Percentiles rank a stretch among this genome's conserved stretches.
phyloP scores from a whole-genome alignment of 1,140 invertebrate genomes.

The Triops longicaudatus region DNA sequence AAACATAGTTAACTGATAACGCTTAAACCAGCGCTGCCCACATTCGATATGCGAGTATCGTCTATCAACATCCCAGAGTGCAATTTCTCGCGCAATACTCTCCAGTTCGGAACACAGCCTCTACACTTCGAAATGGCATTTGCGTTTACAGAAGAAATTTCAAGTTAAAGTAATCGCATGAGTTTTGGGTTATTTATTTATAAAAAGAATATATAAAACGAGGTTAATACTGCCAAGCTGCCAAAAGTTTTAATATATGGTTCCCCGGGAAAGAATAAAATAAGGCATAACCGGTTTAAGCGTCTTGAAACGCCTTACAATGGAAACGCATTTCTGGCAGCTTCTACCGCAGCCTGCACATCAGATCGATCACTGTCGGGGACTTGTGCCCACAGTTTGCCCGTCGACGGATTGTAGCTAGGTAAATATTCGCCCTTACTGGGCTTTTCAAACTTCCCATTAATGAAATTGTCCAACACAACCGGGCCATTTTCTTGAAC shows the following conservation, averaged over 20 bases:
- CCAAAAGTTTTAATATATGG: too few species aligned
- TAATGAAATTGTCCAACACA: constrained; percentile 43
- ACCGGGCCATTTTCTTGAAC: background rate
- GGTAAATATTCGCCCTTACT: constrained; percentile 36
- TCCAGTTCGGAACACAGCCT: too few species aligned
- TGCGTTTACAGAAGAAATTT: background rate
- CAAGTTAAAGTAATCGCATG: background rate
- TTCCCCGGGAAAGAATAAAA: too few species aligned
- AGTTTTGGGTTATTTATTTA: constrained; percentile 8
- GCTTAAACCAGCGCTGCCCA: constrained; percentile 35
- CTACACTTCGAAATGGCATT: too few species aligned
- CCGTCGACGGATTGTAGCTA: constrained; percentile 46
- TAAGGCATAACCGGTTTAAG: too few species aligned
- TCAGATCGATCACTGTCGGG: constrained; percentile 39
- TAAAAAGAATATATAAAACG: background rate
- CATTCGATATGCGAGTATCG: constrained; percentile 33
- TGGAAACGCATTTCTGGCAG: constrained; percentile 38
- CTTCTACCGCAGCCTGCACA: constrained; percentile 39
- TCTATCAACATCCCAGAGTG: too few species aligned
- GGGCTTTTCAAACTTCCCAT: constrained; percentile 39
- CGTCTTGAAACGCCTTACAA: constrained; percentile 30
- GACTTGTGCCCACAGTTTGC: constrained; percentile 43
- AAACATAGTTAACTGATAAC: constrained; percentile 25
- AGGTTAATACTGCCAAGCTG: too few species aligned
- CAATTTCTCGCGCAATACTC: constrained; percentile 20